Evolutionary conservation across 2,888 invertebrate species (phyloP).

Genomic region (Callyntrura guangdongensis): DNA sequence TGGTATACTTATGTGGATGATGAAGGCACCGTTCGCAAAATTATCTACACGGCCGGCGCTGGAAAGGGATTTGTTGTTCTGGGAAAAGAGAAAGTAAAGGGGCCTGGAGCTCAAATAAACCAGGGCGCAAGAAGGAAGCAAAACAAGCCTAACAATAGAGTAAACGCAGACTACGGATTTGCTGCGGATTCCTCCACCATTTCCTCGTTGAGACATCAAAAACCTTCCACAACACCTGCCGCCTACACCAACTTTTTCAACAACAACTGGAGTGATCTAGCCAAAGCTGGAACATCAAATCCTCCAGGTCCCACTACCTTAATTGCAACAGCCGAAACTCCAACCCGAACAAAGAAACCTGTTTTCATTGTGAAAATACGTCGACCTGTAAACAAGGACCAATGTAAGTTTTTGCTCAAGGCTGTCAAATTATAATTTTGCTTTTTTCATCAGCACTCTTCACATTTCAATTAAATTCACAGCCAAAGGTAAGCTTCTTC

Average conservation of each 20-base stretch:
- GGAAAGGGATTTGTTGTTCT: slow-evolving; percentile 82
- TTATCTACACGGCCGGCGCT: slow-evolving; percentile 83
- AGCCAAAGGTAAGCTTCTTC: slow-evolving; percentile 51
- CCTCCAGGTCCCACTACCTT: slow-evolving; percentile 66
- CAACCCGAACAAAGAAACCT: slow-evolving; percentile 80
- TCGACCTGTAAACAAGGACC: slow-evolving; percentile 76
- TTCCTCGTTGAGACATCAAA: slow-evolving; percentile 65
- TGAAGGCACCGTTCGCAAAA: slow-evolving; percentile 78
- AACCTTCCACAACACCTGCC: slow-evolving; percentile 47
- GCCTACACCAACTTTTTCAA: slow-evolving; percentile 52
- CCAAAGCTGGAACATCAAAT: slow-evolving; percentile 71
- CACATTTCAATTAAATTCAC: slow-evolving; percentile 23
- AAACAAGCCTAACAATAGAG: slow-evolving; percentile 7
- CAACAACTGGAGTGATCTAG: slow-evolving; percentile 67
- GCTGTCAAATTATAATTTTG: background rate
- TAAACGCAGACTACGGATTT: slow-evolving; percentile 48
- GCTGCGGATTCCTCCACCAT: slow-evolving; percentile 63
- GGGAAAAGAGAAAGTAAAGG: slow-evolving; percentile 71
- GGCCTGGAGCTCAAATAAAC: slow-evolving; percentile 22
- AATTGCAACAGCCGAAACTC: slow-evolving; percentile 46
- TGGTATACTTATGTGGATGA: slow-evolving; percentile 81
- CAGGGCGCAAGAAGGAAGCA: background rate
- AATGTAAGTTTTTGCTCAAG: slow-evolving; percentile 61
- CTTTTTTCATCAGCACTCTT: slow-evolving; percentile 24
- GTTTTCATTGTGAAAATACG: slow-evolving; percentile 81